phyloP scores from a whole-genome alignment of 2,888 invertebrate species.

The Limnephilus marmoratus region DNA sequence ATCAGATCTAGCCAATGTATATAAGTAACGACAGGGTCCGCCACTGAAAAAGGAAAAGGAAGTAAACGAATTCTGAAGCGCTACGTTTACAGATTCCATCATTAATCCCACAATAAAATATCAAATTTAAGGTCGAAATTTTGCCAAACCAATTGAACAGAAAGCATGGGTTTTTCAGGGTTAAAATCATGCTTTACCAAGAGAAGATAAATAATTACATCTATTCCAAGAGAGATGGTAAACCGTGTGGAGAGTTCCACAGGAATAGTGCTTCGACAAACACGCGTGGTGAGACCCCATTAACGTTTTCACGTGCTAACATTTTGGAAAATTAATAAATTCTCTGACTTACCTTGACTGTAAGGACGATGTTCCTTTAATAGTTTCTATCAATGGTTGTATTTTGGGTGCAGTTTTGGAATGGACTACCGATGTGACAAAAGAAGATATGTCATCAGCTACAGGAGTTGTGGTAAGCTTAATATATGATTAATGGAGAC shows the following conservation, averaged over 20 bases:
- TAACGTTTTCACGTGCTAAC: not conserved
- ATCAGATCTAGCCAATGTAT: not conserved
- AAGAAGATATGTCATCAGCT: constrained; percentile 34
- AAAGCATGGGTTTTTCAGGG: not conserved
- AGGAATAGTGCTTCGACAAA: not conserved
- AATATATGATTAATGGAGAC: not conserved
- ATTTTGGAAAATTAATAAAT: not conserved
- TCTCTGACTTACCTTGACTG: not conserved
- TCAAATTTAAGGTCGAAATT: not conserved
- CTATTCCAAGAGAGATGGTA: not conserved
- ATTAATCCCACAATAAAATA: too few relatives aligned
- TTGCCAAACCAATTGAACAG: not conserved
- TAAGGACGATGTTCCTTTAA: not conserved
- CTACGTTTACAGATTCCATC: not conserved
- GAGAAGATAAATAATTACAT: not conserved
- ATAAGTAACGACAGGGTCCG: not conserved
- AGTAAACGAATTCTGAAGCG: not conserved
- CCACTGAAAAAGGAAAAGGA: not conserved
- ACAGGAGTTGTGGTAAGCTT: constrained; percentile 8
- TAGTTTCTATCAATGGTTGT: not conserved
- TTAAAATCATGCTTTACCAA: not conserved
- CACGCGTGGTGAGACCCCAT: not conserved
- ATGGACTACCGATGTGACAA: not conserved
- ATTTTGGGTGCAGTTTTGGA: constrained; percentile 3
- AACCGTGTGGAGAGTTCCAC: not conserved